Evolutionary conservation across 2,113 vertebrate species (phyloP).

Genomic region (Athene noctua): DNA sequence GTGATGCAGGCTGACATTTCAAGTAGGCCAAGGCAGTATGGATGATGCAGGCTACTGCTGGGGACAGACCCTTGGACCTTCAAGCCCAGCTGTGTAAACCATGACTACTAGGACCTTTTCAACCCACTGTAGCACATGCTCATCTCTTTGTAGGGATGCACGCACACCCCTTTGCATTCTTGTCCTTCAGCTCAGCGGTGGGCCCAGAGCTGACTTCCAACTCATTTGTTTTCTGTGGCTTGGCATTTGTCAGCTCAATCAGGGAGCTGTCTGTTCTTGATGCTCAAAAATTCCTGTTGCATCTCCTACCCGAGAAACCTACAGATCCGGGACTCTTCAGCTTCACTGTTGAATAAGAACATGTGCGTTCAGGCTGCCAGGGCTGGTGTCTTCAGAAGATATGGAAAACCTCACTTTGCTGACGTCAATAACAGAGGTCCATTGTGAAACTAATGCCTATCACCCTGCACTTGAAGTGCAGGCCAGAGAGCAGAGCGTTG

Average conservation of each 20-base stretch:
- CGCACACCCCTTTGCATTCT: not conserved
- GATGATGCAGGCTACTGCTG: not conserved
- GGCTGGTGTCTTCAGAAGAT: not conserved
- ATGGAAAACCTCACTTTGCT: not conserved
- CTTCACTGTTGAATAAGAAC: not conserved
- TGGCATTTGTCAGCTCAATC: not conserved
- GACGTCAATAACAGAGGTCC: not conserved
- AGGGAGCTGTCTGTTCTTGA: not conserved
- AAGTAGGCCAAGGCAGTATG: not conserved
- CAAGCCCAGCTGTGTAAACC: not conserved
- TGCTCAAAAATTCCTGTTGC: not conserved
- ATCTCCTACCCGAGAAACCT: not conserved
- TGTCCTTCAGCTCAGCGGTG: not conserved
- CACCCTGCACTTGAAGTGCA: not conserved
- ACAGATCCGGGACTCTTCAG: not conserved
- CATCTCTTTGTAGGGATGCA: not conserved
- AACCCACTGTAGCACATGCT: not conserved
- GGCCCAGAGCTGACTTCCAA: not conserved
- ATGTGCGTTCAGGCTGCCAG: fast-evolving
- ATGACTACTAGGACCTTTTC: not conserved
- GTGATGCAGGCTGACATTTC: not conserved
- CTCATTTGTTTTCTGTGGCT: not conserved
- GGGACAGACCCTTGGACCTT: not conserved
- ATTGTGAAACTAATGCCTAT: not conserved
- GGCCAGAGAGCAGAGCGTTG: not conserved